Percentiles rank a stretch among this genome's conserved stretches.
Conservation (phyloP, 2,113 vertebrate species). For the Bothrops jararaca region DNA sequence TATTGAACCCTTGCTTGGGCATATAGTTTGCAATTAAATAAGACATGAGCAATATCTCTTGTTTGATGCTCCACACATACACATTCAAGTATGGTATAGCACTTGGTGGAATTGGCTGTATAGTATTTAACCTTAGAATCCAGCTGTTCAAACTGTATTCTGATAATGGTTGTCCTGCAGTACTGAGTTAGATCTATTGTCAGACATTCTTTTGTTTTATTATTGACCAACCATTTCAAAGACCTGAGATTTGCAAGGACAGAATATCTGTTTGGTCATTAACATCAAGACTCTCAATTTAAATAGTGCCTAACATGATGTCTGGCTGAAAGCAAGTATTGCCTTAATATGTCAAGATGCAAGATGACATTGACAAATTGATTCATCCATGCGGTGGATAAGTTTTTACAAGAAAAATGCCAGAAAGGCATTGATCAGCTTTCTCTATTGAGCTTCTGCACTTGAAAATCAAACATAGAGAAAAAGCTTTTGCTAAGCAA, state of each 20-base stretch:
- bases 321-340: not conserved
- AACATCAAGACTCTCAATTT: not conserved
- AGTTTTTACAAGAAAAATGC: not conserved
- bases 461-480: not conserved
- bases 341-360: not conserved
- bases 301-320: not conserved
- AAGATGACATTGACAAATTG: not conserved
- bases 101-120: not conserved
- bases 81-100: not conserved
- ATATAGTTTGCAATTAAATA: not conserved
- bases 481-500: not conserved
- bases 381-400: not conserved
- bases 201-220: not conserved
- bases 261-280: not conserved
- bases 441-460: not conserved
- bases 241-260: not conserved
- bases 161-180: not conserved
- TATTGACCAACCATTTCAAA: not conserved
- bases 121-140: not conserved
- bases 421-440: not conserved
- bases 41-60: not conserved
- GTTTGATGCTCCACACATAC: not conserved
- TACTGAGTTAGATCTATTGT: not conserved
- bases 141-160: not conserved
- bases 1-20: not conserved